phyloP scores from a whole-genome alignment of 23 tunicate species.

The Ciona savignyi region DNA sequence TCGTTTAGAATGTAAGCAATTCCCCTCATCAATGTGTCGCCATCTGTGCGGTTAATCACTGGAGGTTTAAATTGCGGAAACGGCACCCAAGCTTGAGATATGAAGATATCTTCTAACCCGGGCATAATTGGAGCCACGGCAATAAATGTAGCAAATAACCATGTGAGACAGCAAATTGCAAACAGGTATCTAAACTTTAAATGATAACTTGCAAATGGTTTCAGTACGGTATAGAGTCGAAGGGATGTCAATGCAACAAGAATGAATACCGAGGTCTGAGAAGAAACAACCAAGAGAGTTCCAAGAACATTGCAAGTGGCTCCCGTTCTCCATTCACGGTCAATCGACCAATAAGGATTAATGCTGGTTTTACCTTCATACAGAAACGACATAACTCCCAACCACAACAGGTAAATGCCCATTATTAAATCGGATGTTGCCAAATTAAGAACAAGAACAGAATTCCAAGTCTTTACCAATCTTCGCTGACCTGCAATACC shows the following conservation, averaged over 20 bases:
- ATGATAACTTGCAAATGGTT: conserved; percentile 38
- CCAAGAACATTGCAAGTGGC: conserved; percentile 49
- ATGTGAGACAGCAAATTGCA: conserved; percentile 11
- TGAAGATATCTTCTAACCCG: conserved; percentile 13
- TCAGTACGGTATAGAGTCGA: conserved; percentile 57
- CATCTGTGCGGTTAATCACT: conserved; percentile 42
- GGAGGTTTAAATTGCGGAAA: conserved; percentile 71
- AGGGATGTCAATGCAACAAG: conserved; percentile 55
- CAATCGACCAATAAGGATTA: conserved; percentile 45
- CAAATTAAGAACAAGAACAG: conserved; percentile 56
- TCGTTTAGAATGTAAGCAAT: conserved; percentile 29
- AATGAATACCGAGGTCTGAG: conserved; percentile 62
- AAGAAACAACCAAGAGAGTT: conserved; percentile 35
- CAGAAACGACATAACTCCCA: conserved; percentile 28
- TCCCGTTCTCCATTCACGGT: conserved; percentile 65
- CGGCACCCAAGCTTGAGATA: conserved; percentile 61
- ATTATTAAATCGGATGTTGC: conserved; percentile 70
- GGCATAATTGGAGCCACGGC: conserved; percentile 65
- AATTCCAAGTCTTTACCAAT: conserved; percentile 46
- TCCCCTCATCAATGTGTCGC: conserved; percentile 24
- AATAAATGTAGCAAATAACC: conserved; percentile 23
- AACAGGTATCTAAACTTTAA: conserved; percentile 25
- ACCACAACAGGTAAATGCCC: conserved; percentile 60
- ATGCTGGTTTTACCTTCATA: conserved; percentile 22
- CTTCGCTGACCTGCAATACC: conserved; percentile 14